phyloP scores from a whole-genome alignment of 1,140 invertebrate genomes.

The Drosophila arawakana region DNA sequence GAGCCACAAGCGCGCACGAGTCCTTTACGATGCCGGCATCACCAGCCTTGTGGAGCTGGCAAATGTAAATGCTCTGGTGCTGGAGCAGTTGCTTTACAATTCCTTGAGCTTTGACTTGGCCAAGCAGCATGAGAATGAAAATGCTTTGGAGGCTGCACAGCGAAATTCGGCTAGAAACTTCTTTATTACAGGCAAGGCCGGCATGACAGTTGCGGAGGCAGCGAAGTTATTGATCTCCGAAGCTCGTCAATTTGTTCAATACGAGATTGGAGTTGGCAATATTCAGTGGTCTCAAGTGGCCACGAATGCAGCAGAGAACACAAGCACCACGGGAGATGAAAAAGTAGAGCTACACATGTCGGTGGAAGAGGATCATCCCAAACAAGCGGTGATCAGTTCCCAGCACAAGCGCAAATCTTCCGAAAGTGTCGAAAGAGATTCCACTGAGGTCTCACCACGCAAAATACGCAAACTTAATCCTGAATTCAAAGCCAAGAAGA shows the following conservation, averaged over 20 bases:
- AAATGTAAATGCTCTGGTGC: slow-evolving; percentile 87
- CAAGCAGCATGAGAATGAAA: slow-evolving; percentile 90
- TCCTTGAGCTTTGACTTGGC: slow-evolving; percentile 93
- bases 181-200: slow-evolving; percentile 93
- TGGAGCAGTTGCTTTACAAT: slow-evolving; percentile 92
- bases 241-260: slow-evolving; percentile 89
- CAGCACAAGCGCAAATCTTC: slow-evolving; percentile 26
- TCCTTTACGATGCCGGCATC: slow-evolving; percentile 94
- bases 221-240: slow-evolving; percentile 92
- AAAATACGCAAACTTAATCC: slow-evolving; percentile 36
- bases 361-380: slow-evolving; percentile 34
- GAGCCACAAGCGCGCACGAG: slow-evolving; percentile 93
- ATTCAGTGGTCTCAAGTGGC: slow-evolving; percentile 86
- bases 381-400: not conserved
- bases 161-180: slow-evolving; percentile 89
- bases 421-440: not conserved
- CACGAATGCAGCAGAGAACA: not conserved
- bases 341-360: slow-evolving; percentile 49
- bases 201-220: slow-evolving; percentile 92
- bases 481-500: not conserved
- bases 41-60: slow-evolving; percentile 92
- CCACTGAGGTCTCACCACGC: not conserved
- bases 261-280: slow-evolving; percentile 87
- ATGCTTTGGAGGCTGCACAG: slow-evolving; percentile 88
- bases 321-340: not conserved